phyloP scores from a whole-genome alignment of 2,113 vertebrate genomes.

The Gymnocephalus cernua region DNA sequence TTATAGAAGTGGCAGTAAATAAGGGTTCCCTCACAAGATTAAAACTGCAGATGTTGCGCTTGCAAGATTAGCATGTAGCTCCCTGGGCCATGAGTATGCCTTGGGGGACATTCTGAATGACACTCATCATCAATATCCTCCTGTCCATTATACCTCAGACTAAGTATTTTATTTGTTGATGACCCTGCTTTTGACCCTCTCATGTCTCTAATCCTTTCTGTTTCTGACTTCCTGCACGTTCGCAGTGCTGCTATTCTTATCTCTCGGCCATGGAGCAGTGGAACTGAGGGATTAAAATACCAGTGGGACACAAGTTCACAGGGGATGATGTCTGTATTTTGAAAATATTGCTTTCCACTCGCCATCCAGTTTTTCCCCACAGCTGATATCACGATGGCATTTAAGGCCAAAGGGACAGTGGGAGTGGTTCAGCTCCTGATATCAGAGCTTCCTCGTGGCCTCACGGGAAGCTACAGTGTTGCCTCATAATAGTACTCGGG shows the following conservation, averaged over 20 bases:
- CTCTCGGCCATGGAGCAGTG: conserved; percentile 25
- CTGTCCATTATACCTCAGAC: neutral
- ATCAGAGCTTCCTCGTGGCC: conserved; percentile 22
- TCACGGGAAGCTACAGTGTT: conserved; percentile 26
- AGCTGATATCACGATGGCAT: conserved; percentile 23
- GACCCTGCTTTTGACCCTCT: neutral
- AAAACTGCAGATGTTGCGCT: neutral
- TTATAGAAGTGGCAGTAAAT: neutral
- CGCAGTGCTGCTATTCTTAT: conserved; percentile 28
- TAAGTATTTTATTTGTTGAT: neutral
- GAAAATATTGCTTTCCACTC: conserved; percentile 16
- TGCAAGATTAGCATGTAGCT: neutral
- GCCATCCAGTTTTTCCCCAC: neutral
- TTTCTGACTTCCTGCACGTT: conserved; percentile 8
- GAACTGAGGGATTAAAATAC: conserved; percentile 34
- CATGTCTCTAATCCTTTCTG: neutral
- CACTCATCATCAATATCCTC: neutral
- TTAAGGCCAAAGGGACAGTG: conserved; percentile 30
- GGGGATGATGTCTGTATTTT: conserved; percentile 30
- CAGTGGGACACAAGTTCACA: conserved; percentile 25
- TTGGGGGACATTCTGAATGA: neutral
- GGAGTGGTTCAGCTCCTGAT: conserved; percentile 42
- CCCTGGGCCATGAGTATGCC: no score
- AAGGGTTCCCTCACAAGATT: neutral
- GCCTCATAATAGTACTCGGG: conserved; percentile 16